Evolutionary conservation across 1,140 invertebrate genomes (phyloP).

Genomic region (Solenopsis invicta): DNA sequence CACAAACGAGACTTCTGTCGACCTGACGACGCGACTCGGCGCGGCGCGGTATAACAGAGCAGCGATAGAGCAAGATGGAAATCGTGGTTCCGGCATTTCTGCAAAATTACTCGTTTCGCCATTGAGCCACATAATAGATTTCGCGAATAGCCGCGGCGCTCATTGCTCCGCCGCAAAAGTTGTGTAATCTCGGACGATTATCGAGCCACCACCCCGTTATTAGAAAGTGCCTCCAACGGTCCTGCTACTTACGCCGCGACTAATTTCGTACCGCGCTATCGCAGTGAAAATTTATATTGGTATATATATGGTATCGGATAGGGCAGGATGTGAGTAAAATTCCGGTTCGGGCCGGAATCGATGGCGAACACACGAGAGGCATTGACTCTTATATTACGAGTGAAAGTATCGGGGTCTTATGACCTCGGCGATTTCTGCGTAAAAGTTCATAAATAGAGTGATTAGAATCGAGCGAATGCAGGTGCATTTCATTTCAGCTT

Average conservation of each 20-base stretch:
- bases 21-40: not conserved
- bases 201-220: constrained; percentile 31
- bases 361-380: not conserved
- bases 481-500: not conserved
- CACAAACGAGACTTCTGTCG: constrained; percentile 36
- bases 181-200: constrained; percentile 37
- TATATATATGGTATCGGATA: too few species aligned
- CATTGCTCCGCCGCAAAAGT: constrained; percentile 8
- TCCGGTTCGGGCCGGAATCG: not conserved
- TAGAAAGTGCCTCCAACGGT: constrained; percentile 50
- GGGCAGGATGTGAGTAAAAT: not conserved
- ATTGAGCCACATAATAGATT: constrained; percentile 41
- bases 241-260: constrained; percentile 5
- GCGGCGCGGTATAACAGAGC: constrained; percentile 4
- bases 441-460: not conserved
- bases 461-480: constrained; percentile 10
- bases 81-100: constrained; percentile 53
- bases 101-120: constrained; percentile 55
- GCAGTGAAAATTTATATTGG: constrained; percentile 28
- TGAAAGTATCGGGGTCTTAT: constrained; percentile 36
- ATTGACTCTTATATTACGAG: constrained; percentile 3
- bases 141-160: constrained; percentile 37
- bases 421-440: not conserved
- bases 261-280: constrained; percentile 8
- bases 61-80: constrained; percentile 2